phyloP scores from a whole-genome alignment of 2,888 invertebrate species.

The Didymodactylos carnosus region DNA sequence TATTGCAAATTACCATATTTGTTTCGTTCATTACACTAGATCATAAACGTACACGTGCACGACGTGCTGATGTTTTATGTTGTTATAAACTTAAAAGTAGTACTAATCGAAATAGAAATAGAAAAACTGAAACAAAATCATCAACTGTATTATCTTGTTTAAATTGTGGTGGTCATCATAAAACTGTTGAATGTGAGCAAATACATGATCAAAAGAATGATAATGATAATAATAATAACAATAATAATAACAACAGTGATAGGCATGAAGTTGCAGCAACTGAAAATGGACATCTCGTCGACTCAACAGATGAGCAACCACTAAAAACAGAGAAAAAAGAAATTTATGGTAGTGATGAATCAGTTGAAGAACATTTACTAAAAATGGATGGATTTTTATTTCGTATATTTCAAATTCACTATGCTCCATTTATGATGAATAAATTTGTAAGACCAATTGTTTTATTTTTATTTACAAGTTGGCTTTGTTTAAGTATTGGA shows the following conservation, averaged over 20 bases:
- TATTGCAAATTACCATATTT: slow-evolving; percentile 86
- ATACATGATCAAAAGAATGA: not conserved
- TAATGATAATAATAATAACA: not conserved
- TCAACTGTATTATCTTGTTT: too few relatives aligned
- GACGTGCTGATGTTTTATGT: slow-evolving; percentile 11
- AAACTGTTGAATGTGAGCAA: too few relatives aligned
- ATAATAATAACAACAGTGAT: not conserved
- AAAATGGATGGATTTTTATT: slow-evolving; percentile 48
- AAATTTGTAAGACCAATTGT: slow-evolving; percentile 30
- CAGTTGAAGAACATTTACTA: not conserved
- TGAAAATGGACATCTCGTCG: too few relatives aligned
- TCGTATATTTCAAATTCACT: slow-evolving; percentile 62
- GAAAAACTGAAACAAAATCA: too few relatives aligned
- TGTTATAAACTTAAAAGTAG: not conserved
- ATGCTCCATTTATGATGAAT: slow-evolving; percentile 37
- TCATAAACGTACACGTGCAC: slow-evolving; percentile 51
- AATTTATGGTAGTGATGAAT: too few relatives aligned
- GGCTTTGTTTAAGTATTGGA: slow-evolving; percentile 68
- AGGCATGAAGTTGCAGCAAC: too few relatives aligned
- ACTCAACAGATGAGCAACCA: not conserved
- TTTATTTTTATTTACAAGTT: slow-evolving; percentile 66
- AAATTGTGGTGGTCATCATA: too few relatives aligned
- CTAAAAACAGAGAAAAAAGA: not conserved
- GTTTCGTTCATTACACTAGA: slow-evolving; percentile 74
- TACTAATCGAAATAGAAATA: not conserved